Evolutionary conservation across 2,797 vertebrate genomes (phyloP).

Genomic region (Carcharodon carcharias): DNA sequence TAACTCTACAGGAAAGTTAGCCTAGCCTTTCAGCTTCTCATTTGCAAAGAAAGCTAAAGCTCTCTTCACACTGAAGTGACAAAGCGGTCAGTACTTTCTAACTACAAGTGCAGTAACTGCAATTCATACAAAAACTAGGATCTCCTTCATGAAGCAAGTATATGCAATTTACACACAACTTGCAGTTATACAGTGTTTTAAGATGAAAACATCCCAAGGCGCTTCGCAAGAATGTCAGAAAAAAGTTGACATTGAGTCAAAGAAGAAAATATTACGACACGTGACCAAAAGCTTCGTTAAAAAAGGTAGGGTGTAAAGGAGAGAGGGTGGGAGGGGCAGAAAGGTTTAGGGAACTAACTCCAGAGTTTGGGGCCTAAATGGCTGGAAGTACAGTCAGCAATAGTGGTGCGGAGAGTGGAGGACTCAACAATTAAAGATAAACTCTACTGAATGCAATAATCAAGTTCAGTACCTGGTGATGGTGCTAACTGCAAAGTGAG

Average conservation of each 20-base stretch:
- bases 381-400: neutral
- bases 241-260: too few species aligned
- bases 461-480: conserved; percentile 74
- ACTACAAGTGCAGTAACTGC: neutral
- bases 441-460: neutral
- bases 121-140: neutral
- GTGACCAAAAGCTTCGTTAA: neutral
- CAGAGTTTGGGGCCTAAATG: too few species aligned
- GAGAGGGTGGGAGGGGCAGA: neutral
- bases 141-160: neutral
- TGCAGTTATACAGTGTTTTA: neutral
- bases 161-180: neutral
- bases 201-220: neutral
- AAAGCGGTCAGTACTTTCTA: neutral
- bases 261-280: neutral
- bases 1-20: neutral
- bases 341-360: neutral
- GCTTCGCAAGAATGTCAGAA: neutral
- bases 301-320: neutral
- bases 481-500: conserved; percentile 87
- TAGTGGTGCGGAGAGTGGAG: neutral
- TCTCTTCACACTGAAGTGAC: neutral
- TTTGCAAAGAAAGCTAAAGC: neutral
- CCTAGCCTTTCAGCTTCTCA: neutral
- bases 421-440: neutral